Base-by-base conservation (phyloP, 2,888 invertebrate genomes). In the Euproctis similis region DNA sequence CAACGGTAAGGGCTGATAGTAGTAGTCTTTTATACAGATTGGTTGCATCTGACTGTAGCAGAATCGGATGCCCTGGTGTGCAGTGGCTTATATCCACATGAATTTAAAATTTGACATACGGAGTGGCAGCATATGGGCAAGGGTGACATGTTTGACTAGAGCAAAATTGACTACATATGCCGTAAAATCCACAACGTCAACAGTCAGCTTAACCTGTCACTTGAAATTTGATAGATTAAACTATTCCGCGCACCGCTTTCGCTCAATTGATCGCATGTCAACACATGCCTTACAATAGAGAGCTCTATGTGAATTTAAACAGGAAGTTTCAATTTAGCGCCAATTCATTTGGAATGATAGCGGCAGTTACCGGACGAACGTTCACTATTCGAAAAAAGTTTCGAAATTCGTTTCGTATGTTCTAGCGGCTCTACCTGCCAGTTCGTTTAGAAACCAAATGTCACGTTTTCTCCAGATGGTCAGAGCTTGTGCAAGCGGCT, bases 261-360 rank as follows among this genome's bases (percentile, higher is more conserved):
- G 72, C 78, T 75, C 75, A 76, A 80, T 76, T 78, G 73, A 73
- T 75, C 73, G 59, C 69, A 66, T 70, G 73, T 74, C 74, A 70
- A 70, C 70, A 68, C 65, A 65, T 68, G 74, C 53, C 66, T 64
- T 58, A 58, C 69, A 68, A 73, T 72, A 70, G 68, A 66, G 61
- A 62, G 55, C 57, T 61, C 61, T 61, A 69, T 65, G 67, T 72
- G 71, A 75, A 78, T 68, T 75, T 71, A 75, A 78, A 71, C 73
- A 78, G 82, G 84, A 84, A 80, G 74, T 60, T 65, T 67, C 76
- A 81, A 80, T 82, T 84, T 77, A 76, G 73, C 62, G 70, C 65
- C 73, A 78, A 81, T 78, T 82, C 81, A 68, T 71, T 71, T 48
- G 78, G 75, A 80, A 81, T 66, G 69, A 72, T 70, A 70, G 61